phyloP scores from a whole-genome alignment of 2,113 vertebrate genomes.

The Copsychus sechellarum region DNA sequence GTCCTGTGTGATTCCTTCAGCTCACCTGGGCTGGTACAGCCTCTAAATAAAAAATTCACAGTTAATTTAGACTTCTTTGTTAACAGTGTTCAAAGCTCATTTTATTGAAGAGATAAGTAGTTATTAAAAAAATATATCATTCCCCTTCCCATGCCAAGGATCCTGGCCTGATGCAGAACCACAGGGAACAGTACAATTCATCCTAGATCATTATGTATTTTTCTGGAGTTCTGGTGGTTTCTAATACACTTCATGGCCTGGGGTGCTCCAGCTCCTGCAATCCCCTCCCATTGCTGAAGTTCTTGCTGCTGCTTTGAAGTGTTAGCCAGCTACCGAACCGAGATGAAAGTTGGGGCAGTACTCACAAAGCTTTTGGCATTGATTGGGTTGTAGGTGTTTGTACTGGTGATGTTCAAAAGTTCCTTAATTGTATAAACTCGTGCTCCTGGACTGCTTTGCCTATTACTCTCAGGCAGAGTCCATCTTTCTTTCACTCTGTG shows the following conservation, averaged over 20 bases:
- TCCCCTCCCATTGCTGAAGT: background rate
- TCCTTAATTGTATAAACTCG: background rate
- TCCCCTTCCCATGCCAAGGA: background rate
- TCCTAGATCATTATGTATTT: background rate
- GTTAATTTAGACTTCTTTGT: background rate
- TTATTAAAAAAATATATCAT: background rate
- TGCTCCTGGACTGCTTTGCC: background rate
- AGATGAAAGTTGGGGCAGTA: background rate
- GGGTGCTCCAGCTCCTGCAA: background rate
- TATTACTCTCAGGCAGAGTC: background rate
- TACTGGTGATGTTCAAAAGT: background rate
- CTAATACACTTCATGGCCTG: background rate
- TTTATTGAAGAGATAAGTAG: background rate
- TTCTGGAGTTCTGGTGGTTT: background rate
- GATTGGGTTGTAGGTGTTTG: background rate
- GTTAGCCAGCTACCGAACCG: background rate
- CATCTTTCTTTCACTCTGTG: background rate
- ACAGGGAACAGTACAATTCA: background rate
- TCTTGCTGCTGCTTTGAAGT: background rate
- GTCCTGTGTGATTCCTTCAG: background rate
- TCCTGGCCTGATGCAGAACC: background rate
- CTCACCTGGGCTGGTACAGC: background rate
- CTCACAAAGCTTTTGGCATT: background rate
- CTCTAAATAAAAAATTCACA: background rate
- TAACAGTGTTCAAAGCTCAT: background rate